Evolutionary conservation across 1,140 invertebrate genomes (phyloP), one percentile per base, ranked within the genome.

Genomic region (Popillia japonica): DNA sequence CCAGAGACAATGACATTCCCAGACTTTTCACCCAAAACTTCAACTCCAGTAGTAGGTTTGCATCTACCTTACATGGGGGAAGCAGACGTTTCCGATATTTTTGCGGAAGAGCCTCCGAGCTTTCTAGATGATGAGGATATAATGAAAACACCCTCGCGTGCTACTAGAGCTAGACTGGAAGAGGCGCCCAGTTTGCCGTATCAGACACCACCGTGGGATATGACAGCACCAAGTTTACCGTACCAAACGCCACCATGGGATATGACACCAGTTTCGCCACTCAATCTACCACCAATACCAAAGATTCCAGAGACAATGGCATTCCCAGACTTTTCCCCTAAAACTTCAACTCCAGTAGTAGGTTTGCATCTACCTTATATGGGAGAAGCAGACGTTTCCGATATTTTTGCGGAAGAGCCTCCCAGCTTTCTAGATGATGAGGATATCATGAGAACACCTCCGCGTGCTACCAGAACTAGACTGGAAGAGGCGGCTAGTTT

Each of bases 241-340:
- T 79, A 79, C 20, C 59, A 59, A 23, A 79, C 76, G 59, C 76
- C 64, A 40, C 68, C 55, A 61, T 59, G 40, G 23, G 59, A 77
- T 77, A 44, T 48, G 42, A 9, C 73, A 75, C 2, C 73, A 9
- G 6, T 55, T n/a, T 55, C 48, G 17, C 48, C 68, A 14, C 14
- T 72, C n/a, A 0, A 7, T 22, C 22, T 41, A 23, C 40, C 68
- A 14, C 9, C 9, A 22, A 34, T 72, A 72, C 68, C 55, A 59
- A 59, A 1, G 55, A 59, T 22, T 59, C 55, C 68, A 23, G 27
- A 72, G 20, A 72, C 14, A 72, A 27, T 41, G 14, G n/a, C 68
- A n/a, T 40, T 20, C n/a, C 68, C 68, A 14, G 27, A 72, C 6
- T 3, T 22, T 72, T 72, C 68, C 0, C 40, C 68, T 0, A 72